Evolutionary conservation across 2,797 vertebrate species (phyloP).

Genomic region (Sebastes taczanowskii): DNA sequence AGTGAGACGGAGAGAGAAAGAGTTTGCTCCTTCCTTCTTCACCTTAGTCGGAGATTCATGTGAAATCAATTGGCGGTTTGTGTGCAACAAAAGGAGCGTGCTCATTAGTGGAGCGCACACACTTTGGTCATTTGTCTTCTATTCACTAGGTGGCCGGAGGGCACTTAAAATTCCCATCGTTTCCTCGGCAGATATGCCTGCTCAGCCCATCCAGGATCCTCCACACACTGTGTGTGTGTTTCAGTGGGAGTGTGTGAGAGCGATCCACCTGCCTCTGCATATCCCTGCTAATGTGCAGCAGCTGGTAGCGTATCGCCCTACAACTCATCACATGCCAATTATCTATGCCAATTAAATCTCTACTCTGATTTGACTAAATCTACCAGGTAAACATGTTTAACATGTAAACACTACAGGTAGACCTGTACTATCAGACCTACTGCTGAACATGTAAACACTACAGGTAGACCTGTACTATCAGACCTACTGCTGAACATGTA

Average conservation of each 20-base stretch:
- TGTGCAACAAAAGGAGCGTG: slow-evolving; percentile 70
- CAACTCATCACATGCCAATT: slow-evolving; percentile 68
- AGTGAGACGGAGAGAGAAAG: slow-evolving; percentile 29
- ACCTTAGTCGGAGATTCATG: slow-evolving; percentile 63
- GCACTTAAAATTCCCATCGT: slow-evolving; percentile 72
- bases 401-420: slow-evolving; percentile 42
- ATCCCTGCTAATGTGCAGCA: slow-evolving; percentile 69
- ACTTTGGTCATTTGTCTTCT: slow-evolving; percentile 79
- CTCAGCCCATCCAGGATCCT: slow-evolving; percentile 59
- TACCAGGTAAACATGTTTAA: not conserved
- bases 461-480: slow-evolving; percentile 5
- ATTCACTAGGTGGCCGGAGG: slow-evolving; percentile 73
- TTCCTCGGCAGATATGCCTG: slow-evolving; percentile 72
- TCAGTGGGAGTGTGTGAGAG: not conserved
- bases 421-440: not conserved
- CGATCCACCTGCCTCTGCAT: slow-evolving; percentile 52
- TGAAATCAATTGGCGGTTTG: slow-evolving; percentile 74
- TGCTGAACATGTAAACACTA: slow-evolving; percentile 49
- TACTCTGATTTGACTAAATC: slow-evolving; percentile 45
- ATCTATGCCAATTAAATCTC: slow-evolving; percentile 60
- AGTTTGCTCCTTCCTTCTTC: slow-evolving; percentile 38
- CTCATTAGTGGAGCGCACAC: slow-evolving; percentile 74
- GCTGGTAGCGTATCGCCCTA: slow-evolving; percentile 66
- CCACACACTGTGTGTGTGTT: not conserved
- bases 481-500: slow-evolving; percentile 36